Evolutionary conservation across 2,797 vertebrate genomes (phyloP).

Genomic region (Takifugu ocellatus): DNA sequence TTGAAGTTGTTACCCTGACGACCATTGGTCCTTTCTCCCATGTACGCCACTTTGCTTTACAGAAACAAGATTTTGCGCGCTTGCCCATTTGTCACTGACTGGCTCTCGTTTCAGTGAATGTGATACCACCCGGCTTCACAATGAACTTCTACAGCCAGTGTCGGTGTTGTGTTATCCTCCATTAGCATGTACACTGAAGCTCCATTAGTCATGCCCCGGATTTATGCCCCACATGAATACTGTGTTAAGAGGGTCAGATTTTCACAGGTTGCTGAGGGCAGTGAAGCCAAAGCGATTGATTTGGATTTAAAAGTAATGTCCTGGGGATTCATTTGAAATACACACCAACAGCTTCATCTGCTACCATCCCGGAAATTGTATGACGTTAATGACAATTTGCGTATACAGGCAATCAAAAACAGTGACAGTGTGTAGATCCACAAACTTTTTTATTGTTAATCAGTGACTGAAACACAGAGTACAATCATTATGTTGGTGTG

Average conservation of each 20-base stretch:
- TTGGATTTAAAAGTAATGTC: conserved; percentile 64
- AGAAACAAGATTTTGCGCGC: conserved; percentile 61
- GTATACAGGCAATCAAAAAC: conserved; percentile 23
- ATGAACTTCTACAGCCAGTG: conserved; percentile 63
- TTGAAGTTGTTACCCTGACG: conserved; percentile 73
- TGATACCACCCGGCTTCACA: conserved; percentile 67
- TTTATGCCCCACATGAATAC: conserved; percentile 58
- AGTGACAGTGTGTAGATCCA: conserved; percentile 1
- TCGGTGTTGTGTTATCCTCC: conserved; percentile 66
- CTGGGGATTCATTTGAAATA: conserved; percentile 55
- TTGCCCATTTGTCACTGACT: conserved; percentile 71
- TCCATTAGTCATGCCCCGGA: conserved; percentile 67
- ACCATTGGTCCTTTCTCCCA: conserved; percentile 50
- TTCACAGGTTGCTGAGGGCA: conserved; percentile 62
- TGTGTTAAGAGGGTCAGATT: conserved; percentile 69
- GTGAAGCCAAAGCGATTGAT: conserved; percentile 78
- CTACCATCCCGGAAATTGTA: conserved; percentile 43
- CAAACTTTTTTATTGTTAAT: too few relatives aligned
- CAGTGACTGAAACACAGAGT: too few relatives aligned
- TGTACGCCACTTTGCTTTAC: conserved; percentile 54
- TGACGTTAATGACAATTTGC: conserved; percentile 37
- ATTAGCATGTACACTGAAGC: conserved; percentile 65
- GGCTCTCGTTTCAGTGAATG: conserved; percentile 66
- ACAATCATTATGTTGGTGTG: too few relatives aligned
- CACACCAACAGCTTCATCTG: conserved; percentile 63